A percentile compares a stretch with the other conserved stretches of the same genome.
These are phyloP conservation scores for Megamerina dolium DNA, from an alignment of 2,888 invertebrate species.

Conservation along the genomic window DNA sequence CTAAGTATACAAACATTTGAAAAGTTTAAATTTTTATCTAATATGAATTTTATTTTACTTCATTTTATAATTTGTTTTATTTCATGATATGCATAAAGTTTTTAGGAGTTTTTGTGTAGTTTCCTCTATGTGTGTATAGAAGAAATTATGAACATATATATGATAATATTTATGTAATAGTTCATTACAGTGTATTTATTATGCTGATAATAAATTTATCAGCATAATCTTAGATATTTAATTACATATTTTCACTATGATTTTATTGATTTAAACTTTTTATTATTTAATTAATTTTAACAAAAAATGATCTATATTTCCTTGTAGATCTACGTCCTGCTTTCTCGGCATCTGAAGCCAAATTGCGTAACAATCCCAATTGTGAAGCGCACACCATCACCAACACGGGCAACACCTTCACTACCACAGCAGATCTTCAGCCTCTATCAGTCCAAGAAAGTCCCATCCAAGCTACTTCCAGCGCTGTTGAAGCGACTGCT, in stretches of 20 bases:
- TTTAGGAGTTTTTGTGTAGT: too few species aligned
- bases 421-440: slow-evolving; percentile 4
- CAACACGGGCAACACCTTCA: slow-evolving; percentile 5
- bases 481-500: slow-evolving; percentile 23
- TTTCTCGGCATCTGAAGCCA: slow-evolving; percentile 50
- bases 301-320: slow-evolving; percentile 41
- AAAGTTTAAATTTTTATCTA: too few species aligned
- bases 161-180: too few species aligned
- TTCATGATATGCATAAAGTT: too few species aligned
- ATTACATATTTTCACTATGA: too few species aligned
- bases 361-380: slow-evolving; percentile 41
- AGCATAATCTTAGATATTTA: too few species aligned
- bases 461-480: slow-evolving; percentile 16
- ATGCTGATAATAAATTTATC: too few species aligned
- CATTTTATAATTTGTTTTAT: too few species aligned
- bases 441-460: slow-evolving; percentile 11
- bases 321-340: slow-evolving; percentile 52
- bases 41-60: too few species aligned
- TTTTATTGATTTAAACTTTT: slow-evolving; percentile 5
- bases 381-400: slow-evolving; percentile 27
- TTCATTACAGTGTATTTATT: too few species aligned
- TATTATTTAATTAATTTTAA: slow-evolving; percentile 3
- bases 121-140: slow-evolving; percentile 21
- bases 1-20: slow-evolving; percentile 14
- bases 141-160: too few species aligned